Evolutionary conservation across 2,888 invertebrate species (phyloP), one percentile per base, ranked within the genome.

Genomic region (Pollenia griseotomentosa): DNA sequence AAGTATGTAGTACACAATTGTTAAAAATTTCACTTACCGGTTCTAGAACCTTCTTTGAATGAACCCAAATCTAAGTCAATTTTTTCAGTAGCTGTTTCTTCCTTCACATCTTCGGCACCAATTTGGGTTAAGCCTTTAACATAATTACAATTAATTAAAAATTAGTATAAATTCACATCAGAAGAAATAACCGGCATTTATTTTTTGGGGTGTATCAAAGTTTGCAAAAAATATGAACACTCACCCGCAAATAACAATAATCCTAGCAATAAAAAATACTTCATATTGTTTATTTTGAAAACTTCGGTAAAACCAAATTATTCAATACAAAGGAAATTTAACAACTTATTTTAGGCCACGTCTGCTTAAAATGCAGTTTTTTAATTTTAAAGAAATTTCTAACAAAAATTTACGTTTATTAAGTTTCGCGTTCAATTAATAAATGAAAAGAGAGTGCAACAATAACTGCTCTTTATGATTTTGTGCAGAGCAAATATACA

Each of bases 41-140:
- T 99, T 93, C 97, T 95, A 10, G 98, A 98, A 85, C 95, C 98
- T 93, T 98, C 98, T 88, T 97, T 95, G 88, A 93, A 97, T 66
- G 97, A 95, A 14, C 98, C 98, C 80, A 98, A 94, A 93, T 98
- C 97, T 48, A 95, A 94, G 71, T 97, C 97, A 77, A 97, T 95
- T 7, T 95, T 96, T 90, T 95, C 95, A 68, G 95, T 93, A 57
- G 89, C 89, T 78, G 90, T 90, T 23, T 88, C 90, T 46, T 85
- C 81, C 6, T 88, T 85, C 12, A 86, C 88, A 12, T 90, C 89
- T 14, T 90, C 90, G 8, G 91, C 93, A 10, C 85, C 89, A 82
- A 92, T 93, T 89, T 92, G 90, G 61, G 88, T 88, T 11, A 93
- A 88, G 83, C 92, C 93, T 93, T 33, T 23, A 11, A 68, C 57